Percentiles rank a stretch among this genome's conserved stretches.
Conservation (phyloP, 2,113 vertebrate species). For the Rutilus rutilus region DNA sequence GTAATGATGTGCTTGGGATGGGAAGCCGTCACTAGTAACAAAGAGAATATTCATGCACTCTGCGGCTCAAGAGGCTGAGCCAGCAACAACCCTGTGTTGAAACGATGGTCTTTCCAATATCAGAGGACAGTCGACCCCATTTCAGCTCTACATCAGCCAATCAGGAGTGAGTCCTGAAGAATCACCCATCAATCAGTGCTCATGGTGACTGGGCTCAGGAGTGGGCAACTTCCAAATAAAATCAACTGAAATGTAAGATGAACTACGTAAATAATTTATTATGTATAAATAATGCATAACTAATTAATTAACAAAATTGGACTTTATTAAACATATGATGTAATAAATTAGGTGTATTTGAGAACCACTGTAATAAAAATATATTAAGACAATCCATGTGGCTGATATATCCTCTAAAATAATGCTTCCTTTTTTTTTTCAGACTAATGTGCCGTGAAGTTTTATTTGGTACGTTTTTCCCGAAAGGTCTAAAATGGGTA, state of each 20-base stretch:
- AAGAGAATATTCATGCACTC: conserved; percentile 24
- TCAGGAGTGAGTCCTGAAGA: conserved; percentile 61
- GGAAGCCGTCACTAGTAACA: not conserved
- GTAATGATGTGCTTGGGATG: not conserved
- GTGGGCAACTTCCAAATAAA: conserved; percentile 66
- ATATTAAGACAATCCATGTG: not conserved
- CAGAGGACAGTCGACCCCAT: not conserved
- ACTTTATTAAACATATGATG: not conserved
- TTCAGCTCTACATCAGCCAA: conserved; percentile 56
- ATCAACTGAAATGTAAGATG: too few relatives aligned
- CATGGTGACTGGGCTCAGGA: conserved; percentile 57
- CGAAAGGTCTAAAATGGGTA: conserved; percentile 2
- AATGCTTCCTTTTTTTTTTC: conserved; percentile 5
- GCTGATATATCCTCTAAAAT: not conserved
- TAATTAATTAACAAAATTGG: too few relatives aligned
- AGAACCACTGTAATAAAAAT: not conserved
- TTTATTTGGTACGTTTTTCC: conserved; percentile 6
- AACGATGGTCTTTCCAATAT: conserved; percentile 34
- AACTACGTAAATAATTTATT: too few relatives aligned
- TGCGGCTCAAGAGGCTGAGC: conserved; percentile 6
- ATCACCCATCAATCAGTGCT: conserved; percentile 65
- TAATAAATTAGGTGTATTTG: not conserved
- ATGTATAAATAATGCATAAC: too few relatives aligned
- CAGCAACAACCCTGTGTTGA: conserved; percentile 24
- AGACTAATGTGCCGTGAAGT: not conserved